These are phyloP conservation scores for Atlantisia rogersi DNA, from an alignment of 2,113 vertebrate species.

Conservation along the genomic window DNA sequence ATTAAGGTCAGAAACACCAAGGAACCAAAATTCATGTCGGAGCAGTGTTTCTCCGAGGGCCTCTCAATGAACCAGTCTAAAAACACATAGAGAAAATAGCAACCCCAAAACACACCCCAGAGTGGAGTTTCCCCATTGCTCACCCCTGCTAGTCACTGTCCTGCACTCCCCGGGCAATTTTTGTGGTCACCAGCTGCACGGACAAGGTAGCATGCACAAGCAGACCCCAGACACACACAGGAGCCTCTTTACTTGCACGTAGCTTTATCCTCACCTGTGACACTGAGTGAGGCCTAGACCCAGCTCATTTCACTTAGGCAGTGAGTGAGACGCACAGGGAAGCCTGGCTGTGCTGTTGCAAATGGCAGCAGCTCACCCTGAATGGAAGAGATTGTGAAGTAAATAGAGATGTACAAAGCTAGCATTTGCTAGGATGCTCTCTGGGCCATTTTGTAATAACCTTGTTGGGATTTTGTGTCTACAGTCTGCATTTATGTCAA, in stretches of 20 bases:
- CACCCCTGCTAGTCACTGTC: background rate
- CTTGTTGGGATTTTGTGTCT: constrained; percentile 34
- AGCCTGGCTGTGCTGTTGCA: background rate
- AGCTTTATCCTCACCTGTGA: background rate
- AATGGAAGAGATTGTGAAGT: background rate
- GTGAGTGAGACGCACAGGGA: background rate
- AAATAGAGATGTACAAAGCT: background rate
- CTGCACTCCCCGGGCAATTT: background rate
- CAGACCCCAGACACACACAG: background rate
- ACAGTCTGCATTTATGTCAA: constrained; percentile 98
- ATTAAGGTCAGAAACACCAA: background rate
- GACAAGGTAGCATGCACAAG: background rate
- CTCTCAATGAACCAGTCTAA: background rate
- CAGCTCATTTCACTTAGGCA: background rate
- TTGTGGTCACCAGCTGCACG: background rate
- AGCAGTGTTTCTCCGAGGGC: background rate
- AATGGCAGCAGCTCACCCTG: background rate
- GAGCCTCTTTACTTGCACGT: background rate
- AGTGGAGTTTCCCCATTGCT: background rate
- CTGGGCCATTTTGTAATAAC: background rate
- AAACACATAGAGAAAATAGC: background rate
- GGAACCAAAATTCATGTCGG: background rate
- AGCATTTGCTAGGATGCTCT: background rate
- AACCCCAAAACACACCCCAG: background rate
- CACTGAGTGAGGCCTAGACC: background rate